Evolutionary conservation across 2,888 invertebrate species (phyloP), one percentile per base, ranked within the genome.

Genomic region (Acleris cristana): DNA sequence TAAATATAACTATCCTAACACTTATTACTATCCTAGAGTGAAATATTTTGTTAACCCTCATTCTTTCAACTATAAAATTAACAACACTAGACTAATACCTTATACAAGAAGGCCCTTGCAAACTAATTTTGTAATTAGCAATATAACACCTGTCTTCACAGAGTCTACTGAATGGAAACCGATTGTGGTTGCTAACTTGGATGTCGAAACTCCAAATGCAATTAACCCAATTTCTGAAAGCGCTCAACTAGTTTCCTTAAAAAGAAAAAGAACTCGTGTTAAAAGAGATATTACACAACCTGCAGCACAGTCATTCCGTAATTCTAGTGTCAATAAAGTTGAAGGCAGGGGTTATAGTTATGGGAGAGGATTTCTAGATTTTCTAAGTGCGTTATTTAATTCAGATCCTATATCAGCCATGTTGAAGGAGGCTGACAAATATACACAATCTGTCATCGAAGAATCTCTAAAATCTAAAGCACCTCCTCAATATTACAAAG

Each of bases 1-100:
- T 80, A 90, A 90, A 74, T 84, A 81, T 68, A 91, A 92, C 67
- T 92, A 92, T 74, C 91, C 90, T 7, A 80, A 84, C 51, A 92
- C 92, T 0, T 88, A 79, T 75, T 92, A 85, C 69, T 92, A 92
- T 74, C 92, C 92, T 10, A 87, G 90, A 76, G 79, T 92, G 0
- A 91, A 90, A 74, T 87, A 89, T 71, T 85, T 83, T 73, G 81
- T 89, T 0, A 89, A 90, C 75, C 91, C 92, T n/a, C 84, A 79
- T 63, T 77, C 71, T 48, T 87, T 83, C 73, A 68, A 76, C 49
- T 60, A 55, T 4, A 86, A 80, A 72, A 85, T 86, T 0, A 89
- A 86, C 69, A 86, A 83, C 54, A 89, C 82, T 73, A 83, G 89
- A 74, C 75, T 88, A 6, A 65, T 79, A 23, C 81, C 85, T 0